A percentile compares a stretch with the other conserved stretches of the same genome.
These are phyloP conservation scores for Acrocyrtus sp. DNA, from an alignment of 2,888 invertebrate genomes.

Conservation along the genomic window DNA sequence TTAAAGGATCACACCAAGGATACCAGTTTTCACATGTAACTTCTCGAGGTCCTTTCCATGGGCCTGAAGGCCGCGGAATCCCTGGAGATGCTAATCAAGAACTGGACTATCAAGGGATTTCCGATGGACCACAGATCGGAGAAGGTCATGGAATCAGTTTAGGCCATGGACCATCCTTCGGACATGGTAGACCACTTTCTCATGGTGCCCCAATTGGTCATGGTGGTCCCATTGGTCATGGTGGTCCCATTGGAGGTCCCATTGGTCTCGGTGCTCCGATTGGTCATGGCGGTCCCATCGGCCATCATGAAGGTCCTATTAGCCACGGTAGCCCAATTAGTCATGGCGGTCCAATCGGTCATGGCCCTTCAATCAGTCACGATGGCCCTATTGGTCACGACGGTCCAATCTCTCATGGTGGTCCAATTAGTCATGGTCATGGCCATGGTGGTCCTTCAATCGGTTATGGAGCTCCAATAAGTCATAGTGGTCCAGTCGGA, in stretches of 20 bases:
- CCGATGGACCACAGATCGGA: neutral
- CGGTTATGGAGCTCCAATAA: too few species aligned
- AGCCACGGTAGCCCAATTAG: constrained; percentile 1
- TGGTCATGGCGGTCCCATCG: neutral
- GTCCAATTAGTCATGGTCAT: neutral
- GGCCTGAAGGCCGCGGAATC: neutral
- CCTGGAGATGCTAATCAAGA: constrained; percentile 12
- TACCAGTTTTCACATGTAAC: too few species aligned
- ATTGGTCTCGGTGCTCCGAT: constrained; percentile 2
- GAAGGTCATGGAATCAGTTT: constrained; percentile 5
- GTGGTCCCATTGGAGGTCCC: neutral
- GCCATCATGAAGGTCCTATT: neutral
- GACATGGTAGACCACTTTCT: too few species aligned
- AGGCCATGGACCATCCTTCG: constrained; percentile 7
- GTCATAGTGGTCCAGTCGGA: neutral
- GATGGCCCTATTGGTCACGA: neutral
- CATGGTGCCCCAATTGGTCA: neutral
- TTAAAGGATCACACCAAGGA: too few species aligned
- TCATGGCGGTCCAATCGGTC: too few species aligned
- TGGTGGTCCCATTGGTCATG: constrained; percentile 2
- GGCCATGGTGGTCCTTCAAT: constrained; percentile 2
- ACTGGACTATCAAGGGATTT: too few species aligned
- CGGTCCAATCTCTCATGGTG: neutral
- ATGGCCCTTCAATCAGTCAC: neutral
- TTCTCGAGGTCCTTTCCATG: neutral